Evolutionary conservation across 2,888 invertebrate species (phyloP), one percentile per base, ranked within the genome.

Genomic region (Megalurothrips usitatus): DNA sequence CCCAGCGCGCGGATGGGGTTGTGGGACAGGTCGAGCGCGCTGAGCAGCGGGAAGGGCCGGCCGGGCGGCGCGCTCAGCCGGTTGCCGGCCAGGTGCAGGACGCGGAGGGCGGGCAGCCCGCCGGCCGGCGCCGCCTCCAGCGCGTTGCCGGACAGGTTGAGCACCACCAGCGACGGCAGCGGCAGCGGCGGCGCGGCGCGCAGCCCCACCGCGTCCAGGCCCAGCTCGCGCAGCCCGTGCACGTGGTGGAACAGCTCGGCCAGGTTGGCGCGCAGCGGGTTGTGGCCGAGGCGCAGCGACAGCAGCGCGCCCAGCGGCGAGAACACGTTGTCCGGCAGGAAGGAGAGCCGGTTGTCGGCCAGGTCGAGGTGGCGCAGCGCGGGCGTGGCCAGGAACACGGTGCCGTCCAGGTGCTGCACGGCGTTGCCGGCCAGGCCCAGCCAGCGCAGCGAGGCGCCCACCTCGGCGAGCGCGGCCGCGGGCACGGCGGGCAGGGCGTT

Each of bases 261-360:
- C 86, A 95, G 92, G 88, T 95, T 95, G 83, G 96, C 94, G 84
- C 95, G 92, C 83, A 96, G 89, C 58, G 92, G 91, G 88, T 96
- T 96, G 84, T 91, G 92, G 84, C 94, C 93, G 80, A 96, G 89
- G 88, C 96, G 95, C 85, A 96, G 89, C 84, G 92, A 92, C 84
- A 96, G 91, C 83, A 96, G 88, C 84, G 93, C 92, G 79, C 93
- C 92, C 81, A 96, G 90, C 85, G 94, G 94, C 43, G 93, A 93
- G 87, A 96, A 96, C 34, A 95, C 95, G 86, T 95, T 96, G 88
- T 96, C 96, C 3, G 96, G 95, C 83, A 96, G 88, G 83, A 96
- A 94, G 23, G 94, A 94, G 82, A 96, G 89, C 85, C 93, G 92
- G 88, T 96, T 96, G 85, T 91, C 90, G 79, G 93, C 93, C 85